Percentiles rank a stretch among this genome's conserved stretches.
phyloP scores from a whole-genome alignment of 1,140 invertebrate genomes.

The Sminthurinus signatus region DNA sequence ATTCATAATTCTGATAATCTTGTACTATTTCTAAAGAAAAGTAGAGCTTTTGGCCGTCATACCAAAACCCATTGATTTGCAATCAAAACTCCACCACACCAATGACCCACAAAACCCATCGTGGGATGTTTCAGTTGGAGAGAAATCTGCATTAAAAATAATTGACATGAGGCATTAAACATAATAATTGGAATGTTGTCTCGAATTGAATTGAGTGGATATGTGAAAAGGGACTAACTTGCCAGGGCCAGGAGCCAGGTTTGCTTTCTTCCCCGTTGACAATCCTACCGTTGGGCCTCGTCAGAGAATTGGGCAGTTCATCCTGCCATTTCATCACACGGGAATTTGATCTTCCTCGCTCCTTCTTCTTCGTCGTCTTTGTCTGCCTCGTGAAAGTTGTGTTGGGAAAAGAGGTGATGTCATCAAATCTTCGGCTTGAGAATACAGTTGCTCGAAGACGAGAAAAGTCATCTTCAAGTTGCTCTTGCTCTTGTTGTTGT shows the following conservation, averaged over 20 bases:
- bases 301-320: slow-evolving; percentile 11
- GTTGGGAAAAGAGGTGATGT: too few relatives aligned
- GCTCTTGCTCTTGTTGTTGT: too few relatives aligned
- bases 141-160: slow-evolving; percentile 60
- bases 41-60: too few relatives aligned
- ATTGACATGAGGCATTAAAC: slow-evolving; percentile 61
- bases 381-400: slow-evolving; percentile 1
- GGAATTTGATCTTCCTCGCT: slow-evolving; percentile 49
- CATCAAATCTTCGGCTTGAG: too few relatives aligned
- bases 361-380: slow-evolving; percentile 27
- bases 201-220: slow-evolving; percentile 12
- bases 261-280: slow-evolving; percentile 52
- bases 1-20: too few relatives aligned
- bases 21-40: too few relatives aligned
- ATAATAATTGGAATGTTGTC: slow-evolving; percentile 51
- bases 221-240: slow-evolving; percentile 49
- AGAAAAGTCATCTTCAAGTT: too few relatives aligned
- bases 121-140: slow-evolving; percentile 79
- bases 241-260: slow-evolving; percentile 77
- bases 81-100: slow-evolving; percentile 86
- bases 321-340: slow-evolving; percentile 45
- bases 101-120: slow-evolving; percentile 81
- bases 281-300: slow-evolving; percentile 26
- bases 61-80: slow-evolving; percentile 74
- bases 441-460: too few relatives aligned